Evolutionary conservation across 35 echinoderm and acorn worm genomes (phyloP), one percentile per base, ranked within the genome.

Genomic region (Strongylocentrotus purpuratus): DNA sequence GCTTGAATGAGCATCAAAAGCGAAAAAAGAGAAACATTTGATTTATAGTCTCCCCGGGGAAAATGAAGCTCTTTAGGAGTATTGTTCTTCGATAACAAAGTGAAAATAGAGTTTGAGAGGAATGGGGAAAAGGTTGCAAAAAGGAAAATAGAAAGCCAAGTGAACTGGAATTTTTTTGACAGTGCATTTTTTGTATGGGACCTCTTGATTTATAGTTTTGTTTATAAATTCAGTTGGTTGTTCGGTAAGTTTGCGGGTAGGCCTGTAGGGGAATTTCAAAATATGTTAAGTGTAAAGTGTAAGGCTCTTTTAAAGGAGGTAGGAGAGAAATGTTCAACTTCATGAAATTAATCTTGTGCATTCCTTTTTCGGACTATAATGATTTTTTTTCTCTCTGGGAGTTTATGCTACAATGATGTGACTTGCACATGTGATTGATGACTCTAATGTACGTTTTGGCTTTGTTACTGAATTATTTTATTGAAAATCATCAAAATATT

Each of bases 161-260:
- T 28, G 65, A 78, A 78, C 20, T 78, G 65, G 50, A 78, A n/a
- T 78, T 78, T 78, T 78, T 78, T 78, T 78, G 65, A 78, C 65
- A 78, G 65, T 22, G 20, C 4, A 78, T 78, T 78, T 59, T 78
- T 78, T 78, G 20, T 22, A 31, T 78, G 65, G 65, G 65, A 7
- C 22, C 5, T 78, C 65, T 78, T 78, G 65, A 78, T 78, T 78
- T 78, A 78, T 78, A 28, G 65, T 78, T 78, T 78, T 78, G 65
- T 78, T 78, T 78, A 78, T 78, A 78, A 78, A 15, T 78, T 78
- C 28, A 78, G 20, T n/a, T 78, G 65, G 65, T 78, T 78, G 65
- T 78, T n/a, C 20, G 22, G 20, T n/a, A 78, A 78, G 65, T 78
- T 22, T 22, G 20, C 3, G 22, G 61, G 65, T 18, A 78, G 20